A percentile compares a stretch with the other conserved stretches of the same genome.
phyloP scores from a whole-genome alignment of 2,113 vertebrate species.

The Chaetodon auriga region DNA sequence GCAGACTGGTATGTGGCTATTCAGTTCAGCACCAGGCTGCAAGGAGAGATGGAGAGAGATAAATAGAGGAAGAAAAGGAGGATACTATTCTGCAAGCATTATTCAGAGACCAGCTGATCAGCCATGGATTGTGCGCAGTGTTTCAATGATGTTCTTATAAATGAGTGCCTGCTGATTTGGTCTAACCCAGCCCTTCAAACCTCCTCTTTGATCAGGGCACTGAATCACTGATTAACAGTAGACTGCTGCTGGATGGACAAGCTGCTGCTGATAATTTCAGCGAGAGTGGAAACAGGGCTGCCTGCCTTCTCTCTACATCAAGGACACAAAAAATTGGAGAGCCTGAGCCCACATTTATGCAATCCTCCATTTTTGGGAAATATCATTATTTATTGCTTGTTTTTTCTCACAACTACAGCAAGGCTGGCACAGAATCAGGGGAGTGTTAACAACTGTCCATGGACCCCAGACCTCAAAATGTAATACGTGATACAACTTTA shows the following conservation, averaged over 20 bases:
- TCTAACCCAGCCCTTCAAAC: neutral
- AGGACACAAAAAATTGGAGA: neutral
- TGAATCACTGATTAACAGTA: constrained; percentile 7
- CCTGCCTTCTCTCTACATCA: neutral
- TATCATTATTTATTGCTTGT: no score
- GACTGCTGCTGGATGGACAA: neutral
- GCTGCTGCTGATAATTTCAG: constrained; percentile 12
- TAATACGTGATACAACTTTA: no score
- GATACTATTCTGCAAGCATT: neutral
- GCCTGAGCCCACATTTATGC: no score
- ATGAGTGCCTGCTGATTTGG: constrained; percentile 36
- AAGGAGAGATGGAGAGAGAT: neutral
- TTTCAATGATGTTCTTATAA: constrained; percentile 11
- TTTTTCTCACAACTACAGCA: no score
- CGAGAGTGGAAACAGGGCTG: neutral
- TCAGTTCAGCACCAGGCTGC: neutral
- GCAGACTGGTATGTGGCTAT: neutral
- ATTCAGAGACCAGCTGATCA: neutral
- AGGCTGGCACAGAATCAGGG: no score
- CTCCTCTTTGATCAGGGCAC: constrained; percentile 19
- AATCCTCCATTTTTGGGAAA: no score
- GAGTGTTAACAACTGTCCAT: no score
- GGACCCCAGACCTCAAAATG: no score
- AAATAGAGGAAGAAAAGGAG: neutral
- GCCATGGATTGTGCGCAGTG: neutral